A percentile compares a stretch with the other conserved stretches of the same genome.
These are phyloP conservation scores for Eutolmus rufibarbis DNA, from an alignment of 2,888 invertebrate species.

Conservation along the genomic window DNA sequence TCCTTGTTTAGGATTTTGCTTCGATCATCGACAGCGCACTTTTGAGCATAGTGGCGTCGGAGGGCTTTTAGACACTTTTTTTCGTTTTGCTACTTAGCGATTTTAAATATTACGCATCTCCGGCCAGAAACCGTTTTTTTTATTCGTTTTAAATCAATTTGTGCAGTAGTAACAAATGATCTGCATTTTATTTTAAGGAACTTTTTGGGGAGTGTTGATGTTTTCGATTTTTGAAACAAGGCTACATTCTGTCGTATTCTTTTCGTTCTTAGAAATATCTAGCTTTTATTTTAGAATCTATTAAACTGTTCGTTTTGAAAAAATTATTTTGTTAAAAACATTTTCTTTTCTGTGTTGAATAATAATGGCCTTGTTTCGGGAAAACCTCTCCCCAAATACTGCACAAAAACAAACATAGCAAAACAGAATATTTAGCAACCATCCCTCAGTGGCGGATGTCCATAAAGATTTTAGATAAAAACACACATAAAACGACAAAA, in stretches of 20 bases:
- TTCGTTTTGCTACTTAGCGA: background rate
- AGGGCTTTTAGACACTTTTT: background rate
- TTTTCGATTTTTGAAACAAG: background rate
- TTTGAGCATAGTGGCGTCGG: background rate
- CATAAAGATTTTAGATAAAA: background rate
- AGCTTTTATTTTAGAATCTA: background rate
- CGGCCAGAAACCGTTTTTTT: background rate
- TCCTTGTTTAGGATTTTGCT: background rate
- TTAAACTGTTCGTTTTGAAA: background rate
- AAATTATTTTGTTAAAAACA: background rate
- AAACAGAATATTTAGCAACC: background rate
- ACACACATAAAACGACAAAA: background rate
- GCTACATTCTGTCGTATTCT: background rate
- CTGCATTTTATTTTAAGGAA: background rate
- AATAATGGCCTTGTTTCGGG: background rate
- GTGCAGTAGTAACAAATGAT: background rate
- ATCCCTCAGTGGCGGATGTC: background rate
- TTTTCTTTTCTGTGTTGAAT: too few relatives aligned
- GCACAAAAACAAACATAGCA: background rate
- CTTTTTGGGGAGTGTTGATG: background rate
- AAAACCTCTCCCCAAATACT: background rate
- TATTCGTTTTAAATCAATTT: background rate
- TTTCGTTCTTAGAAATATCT: background rate
- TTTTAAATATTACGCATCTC: background rate
- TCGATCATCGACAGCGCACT: background rate